Evolutionary conservation across 2,113 vertebrate species (phyloP).

Genomic region (Protobothrops mucrosquamatus): DNA sequence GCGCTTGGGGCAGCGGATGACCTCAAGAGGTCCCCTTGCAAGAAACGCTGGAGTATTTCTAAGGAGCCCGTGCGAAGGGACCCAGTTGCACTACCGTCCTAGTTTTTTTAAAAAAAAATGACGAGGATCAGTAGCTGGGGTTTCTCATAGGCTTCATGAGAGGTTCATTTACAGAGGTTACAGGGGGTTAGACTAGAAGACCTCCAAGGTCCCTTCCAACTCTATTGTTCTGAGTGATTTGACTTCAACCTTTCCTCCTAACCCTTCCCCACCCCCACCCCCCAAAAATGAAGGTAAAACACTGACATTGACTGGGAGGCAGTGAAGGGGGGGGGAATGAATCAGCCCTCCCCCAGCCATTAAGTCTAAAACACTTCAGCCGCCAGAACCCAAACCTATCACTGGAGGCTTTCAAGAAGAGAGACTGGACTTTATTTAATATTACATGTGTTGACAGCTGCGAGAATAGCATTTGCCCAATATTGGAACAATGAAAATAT

Average conservation of each 20-base stretch:
- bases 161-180: neutral
- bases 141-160: neutral
- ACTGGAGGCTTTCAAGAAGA: no score
- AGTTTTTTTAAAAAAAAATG: neutral
- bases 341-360: neutral
- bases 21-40: neutral
- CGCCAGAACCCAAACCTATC: neutral
- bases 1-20: neutral
- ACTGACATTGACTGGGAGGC: neutral
- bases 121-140: neutral
- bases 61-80: neutral
- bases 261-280: no score
- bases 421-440: no score
- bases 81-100: neutral
- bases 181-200: neutral
- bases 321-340: neutral
- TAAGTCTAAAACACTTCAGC: neutral
- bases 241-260: neutral
- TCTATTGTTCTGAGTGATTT: neutral
- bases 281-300: neutral
- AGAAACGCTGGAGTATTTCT: neutral
- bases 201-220: neutral
- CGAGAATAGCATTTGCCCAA: no score
- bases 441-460: no score
- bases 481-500: no score